phyloP scores from a whole-genome alignment of 2,888 invertebrate species.

The Pseudococcus viburni region DNA sequence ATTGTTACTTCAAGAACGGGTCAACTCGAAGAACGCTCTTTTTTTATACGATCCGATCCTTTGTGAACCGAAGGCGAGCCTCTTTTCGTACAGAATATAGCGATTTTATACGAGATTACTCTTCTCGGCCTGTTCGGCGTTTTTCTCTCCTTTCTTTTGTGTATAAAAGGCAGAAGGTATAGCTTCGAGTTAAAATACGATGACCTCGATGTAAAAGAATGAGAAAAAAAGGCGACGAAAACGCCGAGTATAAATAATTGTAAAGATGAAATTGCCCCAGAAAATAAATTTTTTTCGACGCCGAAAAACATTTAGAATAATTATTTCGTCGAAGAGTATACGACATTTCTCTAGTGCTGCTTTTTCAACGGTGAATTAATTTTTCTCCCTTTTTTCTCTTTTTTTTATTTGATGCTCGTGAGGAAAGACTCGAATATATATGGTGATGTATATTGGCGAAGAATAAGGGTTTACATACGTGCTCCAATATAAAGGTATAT shows the following conservation, averaged over 20 bases:
- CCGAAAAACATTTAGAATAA: not conserved
- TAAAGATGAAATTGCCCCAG: not conserved
- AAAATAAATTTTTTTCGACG: not conserved
- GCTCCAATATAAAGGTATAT: not conserved
- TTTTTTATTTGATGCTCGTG: too few relatives aligned
- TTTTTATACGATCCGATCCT: not conserved
- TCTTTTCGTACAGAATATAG: not conserved
- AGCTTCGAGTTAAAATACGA: not conserved
- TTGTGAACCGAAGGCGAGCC: not conserved
- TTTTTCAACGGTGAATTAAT: too few relatives aligned
- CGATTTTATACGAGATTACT: constrained; percentile 35
- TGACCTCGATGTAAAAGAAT: not conserved
- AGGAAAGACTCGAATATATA: too few relatives aligned
- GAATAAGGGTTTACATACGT: not conserved
- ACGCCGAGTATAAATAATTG: not conserved
- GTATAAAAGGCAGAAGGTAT: not conserved
- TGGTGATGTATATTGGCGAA: too few relatives aligned
- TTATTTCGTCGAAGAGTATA: not conserved
- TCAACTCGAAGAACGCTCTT: not conserved
- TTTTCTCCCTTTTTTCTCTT: too few relatives aligned
- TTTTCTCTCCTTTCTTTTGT: constrained; percentile 9
- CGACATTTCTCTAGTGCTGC: too few relatives aligned
- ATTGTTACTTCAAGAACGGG: constrained; percentile 19
- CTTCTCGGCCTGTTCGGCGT: not conserved
- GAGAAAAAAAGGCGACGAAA: not conserved